Evolutionary conservation across 2,113 vertebrate species (phyloP).

Genomic region (Machaerirhynchus nigripectus): DNA sequence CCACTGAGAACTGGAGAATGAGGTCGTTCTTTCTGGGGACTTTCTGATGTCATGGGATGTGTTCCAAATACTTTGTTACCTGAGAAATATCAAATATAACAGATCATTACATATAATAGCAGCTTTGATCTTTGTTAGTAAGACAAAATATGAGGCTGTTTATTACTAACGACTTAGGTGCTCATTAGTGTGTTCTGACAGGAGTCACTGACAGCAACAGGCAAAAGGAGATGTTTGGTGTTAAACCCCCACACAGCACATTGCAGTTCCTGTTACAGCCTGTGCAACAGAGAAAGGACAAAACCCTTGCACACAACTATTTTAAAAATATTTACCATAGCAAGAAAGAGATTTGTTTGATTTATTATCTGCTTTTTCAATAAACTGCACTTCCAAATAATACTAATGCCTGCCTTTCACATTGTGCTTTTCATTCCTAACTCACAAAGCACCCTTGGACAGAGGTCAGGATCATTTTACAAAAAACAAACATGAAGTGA

Average conservation of each 20-base stretch:
- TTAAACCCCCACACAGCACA: not conserved
- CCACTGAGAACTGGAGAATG: not conserved
- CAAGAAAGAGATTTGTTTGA: not conserved
- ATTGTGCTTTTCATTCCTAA: not conserved
- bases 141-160: slow-evolving; percentile 47
- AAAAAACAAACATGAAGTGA: slow-evolving; percentile 18
- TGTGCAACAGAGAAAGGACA: not conserved
- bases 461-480: not conserved
- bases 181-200: slow-evolving; percentile 21
- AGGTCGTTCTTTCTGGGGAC: not conserved
- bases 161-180: slow-evolving; percentile 27
- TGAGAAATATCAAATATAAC: slow-evolving; percentile 58
- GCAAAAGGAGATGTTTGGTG: not conserved
- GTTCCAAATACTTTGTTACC: slow-evolving; percentile 41
- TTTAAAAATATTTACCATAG: not conserved
- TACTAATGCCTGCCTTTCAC: not conserved
- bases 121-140: slow-evolving; percentile 23
- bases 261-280: not conserved
- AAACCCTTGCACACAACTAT: not conserved
- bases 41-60: slow-evolving; percentile 20
- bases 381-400: not conserved
- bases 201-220: not conserved
- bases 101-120: slow-evolving; percentile 27
- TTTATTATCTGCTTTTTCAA: not conserved
- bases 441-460: not conserved